These are phyloP conservation scores for Columba guinea DNA, from an alignment of 2,797 vertebrate genomes.

Conservation along the genomic window DNA sequence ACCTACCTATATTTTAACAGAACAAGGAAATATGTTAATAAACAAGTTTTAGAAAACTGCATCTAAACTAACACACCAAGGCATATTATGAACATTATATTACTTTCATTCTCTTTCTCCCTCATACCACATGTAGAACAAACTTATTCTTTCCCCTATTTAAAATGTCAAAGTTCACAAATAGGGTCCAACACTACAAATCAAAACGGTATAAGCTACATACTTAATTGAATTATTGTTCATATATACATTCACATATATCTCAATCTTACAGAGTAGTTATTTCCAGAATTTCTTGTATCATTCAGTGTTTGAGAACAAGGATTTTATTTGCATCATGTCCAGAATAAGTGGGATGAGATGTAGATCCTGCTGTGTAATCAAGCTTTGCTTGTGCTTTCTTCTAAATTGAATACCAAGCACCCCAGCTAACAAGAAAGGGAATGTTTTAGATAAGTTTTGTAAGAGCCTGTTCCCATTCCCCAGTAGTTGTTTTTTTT, in stretches of 20 bases:
- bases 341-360: neutral
- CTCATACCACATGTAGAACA: neutral
- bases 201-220: neutral
- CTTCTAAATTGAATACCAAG: neutral
- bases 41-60: neutral
- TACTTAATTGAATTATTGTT: neutral
- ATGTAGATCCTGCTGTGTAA: neutral
- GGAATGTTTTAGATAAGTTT: neutral
- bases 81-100: neutral
- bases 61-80: neutral
- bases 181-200: neutral
- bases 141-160: neutral
- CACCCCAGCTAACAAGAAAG: neutral
- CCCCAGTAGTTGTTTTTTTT: neutral
- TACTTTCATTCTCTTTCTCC: neutral
- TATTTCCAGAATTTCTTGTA: neutral
- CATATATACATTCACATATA: neutral
- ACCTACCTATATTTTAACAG: neutral
- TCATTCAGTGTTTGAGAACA: neutral
- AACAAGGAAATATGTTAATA: neutral
- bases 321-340: neutral
- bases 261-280: neutral
- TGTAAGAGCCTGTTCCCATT: neutral
- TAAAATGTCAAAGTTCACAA: neutral
- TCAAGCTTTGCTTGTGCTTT: neutral